Base-by-base conservation (phyloP, 2,797 vertebrate species). In the Moxostoma hubbsi region DNA sequence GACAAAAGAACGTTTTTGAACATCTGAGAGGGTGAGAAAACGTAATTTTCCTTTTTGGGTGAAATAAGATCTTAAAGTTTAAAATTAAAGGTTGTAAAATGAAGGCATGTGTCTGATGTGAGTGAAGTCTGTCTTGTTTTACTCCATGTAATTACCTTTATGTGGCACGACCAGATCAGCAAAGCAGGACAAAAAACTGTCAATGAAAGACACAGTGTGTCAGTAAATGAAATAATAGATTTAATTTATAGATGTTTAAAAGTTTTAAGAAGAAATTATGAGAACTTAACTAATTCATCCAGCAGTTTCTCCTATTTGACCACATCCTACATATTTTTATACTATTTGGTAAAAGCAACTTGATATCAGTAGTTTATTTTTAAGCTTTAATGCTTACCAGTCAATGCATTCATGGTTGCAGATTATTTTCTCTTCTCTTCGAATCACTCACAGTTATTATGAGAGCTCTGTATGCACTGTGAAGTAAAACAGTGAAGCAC, bases 161-260 rank as follows among this genome's bases (percentile, higher is more conserved):
- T 73, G n/a, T 84, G 67, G 53, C 62, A 81, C 0, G 71, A 81
- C 74, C 73, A 86, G 53, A 86, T 61, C 75, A 86, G 36, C 62
- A 86, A 46, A 62, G 59, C 58, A 15, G 85, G 77, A 75, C 45
- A 61, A 50, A 86, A 57, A 6, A 54, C 85, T 86, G 36, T n/a
- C 45, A 43, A 72, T 15, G 7, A 73, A 75, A 74, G 12, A 82
- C 12, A 75, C 18, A 4, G 5, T 0, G 6, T 54, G 36, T 83
- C 64, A 83, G 11, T 0, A 0, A 8, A 72, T 65, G 8, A 2
- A 13, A 67, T 7, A 2, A 36, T 54, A 24, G 15, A 61, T 13
- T 15, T 57, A 9, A 4, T 9, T 50, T 36, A 57, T 68, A 9
- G 6, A 5, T 4, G 2, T 18, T 15, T 6, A 51, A 8, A 51